Base-by-base conservation (phyloP, 2,888 invertebrate genomes). In the Rhopalosiphum nymphaeae region DNA sequence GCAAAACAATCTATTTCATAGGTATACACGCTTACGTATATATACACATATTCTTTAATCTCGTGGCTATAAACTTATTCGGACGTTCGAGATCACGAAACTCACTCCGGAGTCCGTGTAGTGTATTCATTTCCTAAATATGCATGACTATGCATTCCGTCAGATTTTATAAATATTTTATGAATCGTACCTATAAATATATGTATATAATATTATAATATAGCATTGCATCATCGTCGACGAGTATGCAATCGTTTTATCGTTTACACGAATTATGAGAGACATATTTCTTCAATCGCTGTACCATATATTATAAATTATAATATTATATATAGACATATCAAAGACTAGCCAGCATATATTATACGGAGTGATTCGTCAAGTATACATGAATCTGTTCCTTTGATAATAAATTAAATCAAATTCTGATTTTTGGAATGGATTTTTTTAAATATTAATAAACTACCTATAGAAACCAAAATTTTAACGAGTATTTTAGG, bases 141-240 rank as follows among this genome's bases (percentile, higher is more conserved):
- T 61, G 13, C 26, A 49, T 49, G 49, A 49, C 49, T 49, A 5
- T 61, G 13, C 67, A n/a, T 67, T n/a, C n/a, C 13, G 67, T 67
- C n/a, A n/a, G n/a, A 67, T 67, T 53, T 53, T 67, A 67, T 67
- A n/a, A 67, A 67, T 67, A 67, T 67, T 67, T 67, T 67, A 67
- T 67, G 25, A 67, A 67, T 67, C 67, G 5, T 5, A n/a, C 16
- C n/a, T 16, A 16, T n/a, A 67, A n/a, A 67, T n/a, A 67, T 67
- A n/a, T 67, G 13, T 67, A n/a, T 67, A 67, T 67, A 3, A 61
- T n/a, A n/a, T 13, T 67, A n/a, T n/a, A 67, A 13, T 26, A 29
- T n/a, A n/a, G 67, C 16, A n/a, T 67, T 67, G n/a, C n/a, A n/a
- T 67, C 67, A 67, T 16, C n/a, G 67, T 67, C 13, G 67, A n/a